Conservation (phyloP, 1,140 invertebrate species). For the Drosophila baimaii region DNA sequence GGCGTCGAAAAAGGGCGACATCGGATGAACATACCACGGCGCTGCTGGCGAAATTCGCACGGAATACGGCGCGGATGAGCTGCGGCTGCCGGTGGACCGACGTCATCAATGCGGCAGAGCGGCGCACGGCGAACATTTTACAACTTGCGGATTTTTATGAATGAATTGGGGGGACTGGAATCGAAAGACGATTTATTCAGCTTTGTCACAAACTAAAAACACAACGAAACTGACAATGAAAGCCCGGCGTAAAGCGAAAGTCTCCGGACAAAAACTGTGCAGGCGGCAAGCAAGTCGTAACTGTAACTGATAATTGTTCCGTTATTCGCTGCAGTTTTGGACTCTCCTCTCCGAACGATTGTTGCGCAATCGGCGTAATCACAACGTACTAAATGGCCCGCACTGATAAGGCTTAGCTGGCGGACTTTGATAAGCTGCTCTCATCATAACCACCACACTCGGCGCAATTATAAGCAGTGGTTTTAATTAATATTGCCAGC, state of each 20-base stretch:
- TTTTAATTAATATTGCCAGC: constrained; percentile 32
- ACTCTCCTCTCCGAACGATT: constrained; percentile 6
- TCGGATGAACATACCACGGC: constrained; percentile 55
- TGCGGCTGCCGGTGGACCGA: constrained; percentile 35
- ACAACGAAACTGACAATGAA: constrained; percentile 40
- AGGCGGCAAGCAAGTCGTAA: constrained; percentile 17
- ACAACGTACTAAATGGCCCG: constrained; percentile 25
- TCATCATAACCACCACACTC: constrained; percentile 5
- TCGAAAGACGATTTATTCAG: constrained; percentile 32
- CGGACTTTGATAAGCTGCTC: constrained; percentile 28
- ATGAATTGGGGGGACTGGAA: constrained; percentile 43
- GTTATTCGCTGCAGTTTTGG: constrained; percentile 41
- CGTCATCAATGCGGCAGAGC: constrained; percentile 47
- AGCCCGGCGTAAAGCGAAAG: constrained; percentile 9
- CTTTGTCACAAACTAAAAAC: constrained; percentile 32
- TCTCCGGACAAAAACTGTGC: constrained; percentile 15
- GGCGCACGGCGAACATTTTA: constrained; percentile 68
- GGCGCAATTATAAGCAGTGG: neutral
- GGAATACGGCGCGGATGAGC: constrained; percentile 32
- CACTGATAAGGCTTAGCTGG: constrained; percentile 55
- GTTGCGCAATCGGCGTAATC: constrained; percentile 74
- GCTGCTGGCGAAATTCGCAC: constrained; percentile 63
- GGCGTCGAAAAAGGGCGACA: constrained; percentile 3
- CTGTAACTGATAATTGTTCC: constrained; percentile 61
- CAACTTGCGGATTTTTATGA: constrained; percentile 34